Conservation (phyloP, 2,888 invertebrate genomes). For the Petrolisthes manimaculis region DNA sequence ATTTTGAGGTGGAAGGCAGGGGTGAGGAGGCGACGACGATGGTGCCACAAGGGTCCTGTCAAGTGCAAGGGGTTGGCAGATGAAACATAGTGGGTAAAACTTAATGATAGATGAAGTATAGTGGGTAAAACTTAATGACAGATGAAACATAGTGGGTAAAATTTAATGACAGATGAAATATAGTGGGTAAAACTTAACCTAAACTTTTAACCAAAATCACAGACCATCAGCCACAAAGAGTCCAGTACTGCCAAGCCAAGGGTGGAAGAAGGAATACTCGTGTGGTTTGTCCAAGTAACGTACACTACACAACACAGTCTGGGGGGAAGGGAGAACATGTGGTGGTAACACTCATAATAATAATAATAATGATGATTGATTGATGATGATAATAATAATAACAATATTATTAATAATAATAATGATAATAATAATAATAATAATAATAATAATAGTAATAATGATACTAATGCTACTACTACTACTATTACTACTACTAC, state of each 20-base stretch:
- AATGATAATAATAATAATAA: conserved; percentile 1
- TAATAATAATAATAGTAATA: neutral
- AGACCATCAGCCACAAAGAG: conserved; percentile 67
- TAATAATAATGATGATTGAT: neutral
- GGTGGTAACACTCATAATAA: neutral
- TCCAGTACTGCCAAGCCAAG: conserved; percentile 75
- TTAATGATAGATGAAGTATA: neutral
- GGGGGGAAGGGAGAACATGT: neutral
- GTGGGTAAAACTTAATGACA: neutral
- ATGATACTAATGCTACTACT: too few species aligned
- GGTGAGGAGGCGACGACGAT: conserved; percentile 79
- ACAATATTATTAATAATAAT: neutral
- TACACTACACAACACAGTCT: conserved; percentile 37
- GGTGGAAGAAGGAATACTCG: conserved; percentile 74
- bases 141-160: neutral
- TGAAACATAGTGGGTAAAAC: neutral
- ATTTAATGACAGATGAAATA: neutral
- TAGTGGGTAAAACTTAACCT: neutral
- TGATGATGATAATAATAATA: neutral
- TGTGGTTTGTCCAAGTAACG: conserved; percentile 70
- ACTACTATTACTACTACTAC: too few species aligned
- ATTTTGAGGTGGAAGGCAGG: conserved; percentile 86
- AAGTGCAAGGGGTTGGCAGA: neutral
- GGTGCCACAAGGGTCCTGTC: conserved; percentile 77
- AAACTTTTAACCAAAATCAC: too few species aligned